Conservation (phyloP, 1,140 invertebrate species). For the Zaprionus ornatus region DNA sequence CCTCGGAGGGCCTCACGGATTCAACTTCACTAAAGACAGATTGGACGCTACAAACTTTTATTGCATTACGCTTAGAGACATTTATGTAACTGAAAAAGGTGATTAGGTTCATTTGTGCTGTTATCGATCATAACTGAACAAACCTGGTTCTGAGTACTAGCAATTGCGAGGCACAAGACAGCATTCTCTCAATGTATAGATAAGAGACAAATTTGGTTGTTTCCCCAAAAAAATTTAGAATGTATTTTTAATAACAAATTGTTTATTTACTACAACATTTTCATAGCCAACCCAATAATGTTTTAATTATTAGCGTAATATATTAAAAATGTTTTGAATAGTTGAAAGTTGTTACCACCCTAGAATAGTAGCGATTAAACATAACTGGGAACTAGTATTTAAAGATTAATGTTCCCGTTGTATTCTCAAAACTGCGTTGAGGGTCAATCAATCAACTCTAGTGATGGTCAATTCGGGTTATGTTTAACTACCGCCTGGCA, state of each 20-base stretch:
- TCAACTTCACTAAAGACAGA: conserved; percentile 10
- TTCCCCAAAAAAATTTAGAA: background rate
- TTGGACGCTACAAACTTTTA: background rate
- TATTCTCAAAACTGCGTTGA: background rate
- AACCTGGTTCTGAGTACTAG: conserved; percentile 6
- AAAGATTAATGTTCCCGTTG: background rate
- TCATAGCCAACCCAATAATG: background rate
- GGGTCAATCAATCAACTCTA: conserved; percentile 29
- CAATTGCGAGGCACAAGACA: background rate
- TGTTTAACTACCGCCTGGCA: conserved; percentile 15
- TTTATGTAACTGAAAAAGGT: background rate
- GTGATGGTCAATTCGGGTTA: conserved; percentile 22
- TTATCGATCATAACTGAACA: background rate
- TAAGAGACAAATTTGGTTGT: background rate
- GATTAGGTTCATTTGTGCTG: background rate
- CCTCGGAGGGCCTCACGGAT: background rate
- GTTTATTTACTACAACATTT: background rate
- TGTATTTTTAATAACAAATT: background rate
- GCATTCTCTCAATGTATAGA: background rate
- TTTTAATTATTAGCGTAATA: no score
- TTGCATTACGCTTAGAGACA: background rate
- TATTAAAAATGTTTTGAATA: no score
- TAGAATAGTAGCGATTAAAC: no score
- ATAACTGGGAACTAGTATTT: no score
- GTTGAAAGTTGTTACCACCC: no score